A percentile compares a stretch with the other conserved stretches of the same genome.
phyloP scores from a whole-genome alignment of 2,113 vertebrate genomes.

The Antechinus flavipes region DNA sequence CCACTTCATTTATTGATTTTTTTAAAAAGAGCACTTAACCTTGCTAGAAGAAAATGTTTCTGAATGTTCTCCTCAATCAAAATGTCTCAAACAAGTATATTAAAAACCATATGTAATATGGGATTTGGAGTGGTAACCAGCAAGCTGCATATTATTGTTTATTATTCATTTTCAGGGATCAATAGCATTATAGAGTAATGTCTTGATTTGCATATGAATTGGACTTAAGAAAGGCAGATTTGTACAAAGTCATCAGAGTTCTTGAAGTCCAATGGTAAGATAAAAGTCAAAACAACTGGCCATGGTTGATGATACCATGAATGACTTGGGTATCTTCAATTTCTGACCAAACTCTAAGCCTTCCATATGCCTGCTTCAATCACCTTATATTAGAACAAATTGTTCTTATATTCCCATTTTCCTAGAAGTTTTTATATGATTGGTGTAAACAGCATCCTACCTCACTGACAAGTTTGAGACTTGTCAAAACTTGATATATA shows the following conservation, averaged over 20 bases:
- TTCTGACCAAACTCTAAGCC: neutral
- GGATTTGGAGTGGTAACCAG: neutral
- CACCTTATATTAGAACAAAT: neutral
- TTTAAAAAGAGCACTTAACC: neutral
- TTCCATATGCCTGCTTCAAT: neutral
- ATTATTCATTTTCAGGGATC: neutral
- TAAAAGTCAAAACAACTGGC: neutral
- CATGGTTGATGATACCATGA: neutral
- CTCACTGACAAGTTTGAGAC: neutral
- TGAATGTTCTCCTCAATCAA: neutral
- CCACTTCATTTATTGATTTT: neutral
- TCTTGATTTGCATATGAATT: neutral
- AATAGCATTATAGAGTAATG: neutral
- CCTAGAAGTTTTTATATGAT: neutral
- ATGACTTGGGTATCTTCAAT: neutral
- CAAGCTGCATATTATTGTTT: neutral
- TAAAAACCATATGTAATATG: neutral
- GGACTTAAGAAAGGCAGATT: neutral
- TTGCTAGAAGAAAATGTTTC: neutral
- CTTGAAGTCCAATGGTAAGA: neutral
- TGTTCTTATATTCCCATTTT: neutral
- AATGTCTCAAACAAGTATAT: neutral
- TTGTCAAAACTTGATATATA: neutral
- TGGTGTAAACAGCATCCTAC: neutral
- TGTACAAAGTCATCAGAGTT: neutral